Base-by-base conservation (phyloP, 2,113 vertebrate genomes). In the Chaetops frenatus region DNA sequence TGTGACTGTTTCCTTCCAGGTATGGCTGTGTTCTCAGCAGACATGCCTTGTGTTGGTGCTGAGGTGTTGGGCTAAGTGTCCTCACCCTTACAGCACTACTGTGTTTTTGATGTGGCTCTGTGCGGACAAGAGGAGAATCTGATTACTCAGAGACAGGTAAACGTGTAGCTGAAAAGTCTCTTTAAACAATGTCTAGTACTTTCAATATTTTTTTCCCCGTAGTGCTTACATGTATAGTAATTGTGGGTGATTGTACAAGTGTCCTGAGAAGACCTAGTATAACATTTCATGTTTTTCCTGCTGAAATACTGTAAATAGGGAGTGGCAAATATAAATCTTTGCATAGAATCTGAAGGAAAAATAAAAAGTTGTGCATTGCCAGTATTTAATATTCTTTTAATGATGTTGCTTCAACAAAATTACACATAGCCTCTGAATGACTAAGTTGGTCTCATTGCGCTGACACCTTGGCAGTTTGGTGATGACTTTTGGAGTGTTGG, bases 151-250 rank as follows among this genome's bases (percentile, higher is more conserved):
- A 57, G 31, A 44, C 7, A 11, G 12, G 33, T 45, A 56, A 35
- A 82, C 24, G 42, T 57, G 12, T 50, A 61, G 53, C 36, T 83
- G 42, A 85, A 53, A 85, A 82, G 36, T 57, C 29, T 19, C 38
- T 77, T 82, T 45, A 85, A 90, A 40, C 36, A 44, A 27, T 69
- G 12, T 72, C 62, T 57, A 51, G 21, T 82, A 47, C 35, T 88
- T 76, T 33, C 0, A 29, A 10, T 11, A 9, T 22, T 21, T n/a
- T 16, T 56, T 23, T 3, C 11, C 19, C 15, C 0, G 0, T 8
- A 15, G 10, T 45, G 33, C 58, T 86, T 88, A 87, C 7, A 21
- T 47, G 24, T 73, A 38, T 58, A 65, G 56, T 82, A 91, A 61
- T 78, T 90, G 25, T 22, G 15, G 8, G 6, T 58, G 67, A 22